Percentiles rank a stretch among this genome's conserved stretches.
phyloP scores from a whole-genome alignment of 2,797 vertebrate genomes.

The Poecilia picta region DNA sequence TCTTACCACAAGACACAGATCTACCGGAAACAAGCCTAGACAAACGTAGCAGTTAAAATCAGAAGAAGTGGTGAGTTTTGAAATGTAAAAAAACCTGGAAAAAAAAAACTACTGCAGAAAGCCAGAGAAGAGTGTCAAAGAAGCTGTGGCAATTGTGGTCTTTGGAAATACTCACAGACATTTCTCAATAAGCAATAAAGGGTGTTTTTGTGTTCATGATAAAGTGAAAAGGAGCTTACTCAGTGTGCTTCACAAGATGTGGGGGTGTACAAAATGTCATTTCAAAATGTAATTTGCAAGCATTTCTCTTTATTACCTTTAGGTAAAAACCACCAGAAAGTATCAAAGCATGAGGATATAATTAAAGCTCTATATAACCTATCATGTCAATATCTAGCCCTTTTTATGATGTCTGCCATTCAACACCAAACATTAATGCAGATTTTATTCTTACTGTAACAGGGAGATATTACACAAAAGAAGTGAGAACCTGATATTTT shows the following conservation, averaged over 20 bases:
- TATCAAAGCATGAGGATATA: neutral
- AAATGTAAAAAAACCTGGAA: conserved; percentile 15
- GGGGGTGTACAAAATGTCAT: neutral
- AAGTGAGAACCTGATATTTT: neutral
- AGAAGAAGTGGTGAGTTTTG: conserved; percentile 17
- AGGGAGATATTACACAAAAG: neutral
- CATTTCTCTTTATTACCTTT: neutral
- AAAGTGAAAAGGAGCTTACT: neutral
- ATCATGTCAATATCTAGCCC: neutral
- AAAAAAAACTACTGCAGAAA: neutral
- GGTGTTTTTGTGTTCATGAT: conserved; percentile 10
- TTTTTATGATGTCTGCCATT: neutral
- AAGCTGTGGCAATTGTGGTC: conserved; percentile 2
- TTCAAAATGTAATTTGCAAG: conserved; percentile 11
- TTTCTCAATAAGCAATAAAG: conserved; percentile 2
- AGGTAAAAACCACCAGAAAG: neutral
- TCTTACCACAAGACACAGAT: conserved; percentile 47
- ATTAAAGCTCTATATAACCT: neutral
- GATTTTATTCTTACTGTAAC: conserved; percentile 12
- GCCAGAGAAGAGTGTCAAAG: conserved; percentile 34
- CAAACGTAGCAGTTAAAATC: conserved; percentile 21
- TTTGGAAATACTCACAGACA: conserved; percentile 17
- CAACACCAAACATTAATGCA: conserved; percentile 20
- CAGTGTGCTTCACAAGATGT: conserved; percentile 21
- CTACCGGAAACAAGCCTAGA: conserved; percentile 28